Evolutionary conservation across 2,113 vertebrate genomes (phyloP).

Genomic region (Proterorhinus semilunaris): DNA sequence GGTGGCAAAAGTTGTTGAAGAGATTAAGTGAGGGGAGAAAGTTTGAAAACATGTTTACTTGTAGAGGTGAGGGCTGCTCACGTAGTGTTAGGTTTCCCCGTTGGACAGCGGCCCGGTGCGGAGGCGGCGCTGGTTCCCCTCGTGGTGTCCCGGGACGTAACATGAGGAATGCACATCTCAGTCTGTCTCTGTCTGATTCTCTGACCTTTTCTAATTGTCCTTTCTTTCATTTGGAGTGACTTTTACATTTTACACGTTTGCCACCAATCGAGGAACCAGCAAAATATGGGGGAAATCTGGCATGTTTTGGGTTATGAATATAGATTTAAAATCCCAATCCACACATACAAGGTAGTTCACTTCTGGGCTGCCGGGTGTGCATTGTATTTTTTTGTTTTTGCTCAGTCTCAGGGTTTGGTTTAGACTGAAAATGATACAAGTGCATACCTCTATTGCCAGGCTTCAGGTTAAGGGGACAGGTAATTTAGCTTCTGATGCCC

Average conservation of each 20-base stretch:
- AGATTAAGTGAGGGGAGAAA: slow-evolving; percentile 32
- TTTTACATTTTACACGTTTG: slow-evolving; percentile 19
- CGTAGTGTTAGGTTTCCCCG: slow-evolving; percentile 89
- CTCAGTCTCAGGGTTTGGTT: too few relatives aligned
- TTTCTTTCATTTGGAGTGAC: slow-evolving; percentile 30
- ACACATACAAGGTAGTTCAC: not conserved
- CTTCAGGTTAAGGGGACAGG: too few relatives aligned
- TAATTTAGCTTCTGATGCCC: too few relatives aligned
- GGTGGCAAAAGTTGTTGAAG: slow-evolving; percentile 8
- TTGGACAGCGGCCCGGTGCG: slow-evolving; percentile 83
- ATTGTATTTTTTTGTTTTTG: too few relatives aligned
- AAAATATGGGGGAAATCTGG: not conserved
- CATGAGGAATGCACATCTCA: slow-evolving; percentile 79
- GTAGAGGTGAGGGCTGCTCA: slow-evolving; percentile 79
- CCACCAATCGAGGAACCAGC: not conserved
- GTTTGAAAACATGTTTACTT: slow-evolving; percentile 92
- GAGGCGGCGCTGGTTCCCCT: slow-evolving; percentile 85
- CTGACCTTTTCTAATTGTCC: slow-evolving; percentile 60
- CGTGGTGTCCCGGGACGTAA: slow-evolving; percentile 85
- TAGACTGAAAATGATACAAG: too few relatives aligned
- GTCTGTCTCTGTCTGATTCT: slow-evolving; percentile 72
- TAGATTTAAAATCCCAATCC: not conserved
- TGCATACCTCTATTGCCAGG: too few relatives aligned
- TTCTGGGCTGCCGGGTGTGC: too few relatives aligned
- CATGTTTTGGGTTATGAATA: not conserved